These are phyloP conservation scores for Ophion obscuratus DNA, from an alignment of 2,888 invertebrate species.

Conservation along the genomic window DNA sequence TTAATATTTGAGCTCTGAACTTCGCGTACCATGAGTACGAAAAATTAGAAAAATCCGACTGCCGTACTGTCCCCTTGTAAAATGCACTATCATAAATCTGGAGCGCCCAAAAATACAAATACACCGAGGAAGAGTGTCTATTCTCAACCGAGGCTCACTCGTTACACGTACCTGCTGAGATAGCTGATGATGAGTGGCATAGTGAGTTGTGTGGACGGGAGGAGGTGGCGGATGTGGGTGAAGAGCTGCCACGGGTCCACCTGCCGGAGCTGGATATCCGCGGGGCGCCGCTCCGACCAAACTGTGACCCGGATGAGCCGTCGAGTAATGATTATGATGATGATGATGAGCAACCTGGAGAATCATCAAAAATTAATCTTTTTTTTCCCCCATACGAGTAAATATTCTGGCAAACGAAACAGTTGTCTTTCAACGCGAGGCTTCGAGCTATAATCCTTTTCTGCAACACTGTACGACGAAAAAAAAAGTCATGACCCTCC, in stretches of 20 bases:
- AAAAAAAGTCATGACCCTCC: too few species aligned
- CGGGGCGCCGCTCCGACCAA: slow-evolving; percentile 79
- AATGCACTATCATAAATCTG: neutral
- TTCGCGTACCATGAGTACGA: too few species aligned
- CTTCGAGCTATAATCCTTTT: too few species aligned
- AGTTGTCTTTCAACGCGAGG: too few species aligned
- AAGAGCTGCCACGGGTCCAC: slow-evolving; percentile 79
- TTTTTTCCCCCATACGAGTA: neutral
- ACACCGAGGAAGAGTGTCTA: too few species aligned
- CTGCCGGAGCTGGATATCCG: slow-evolving; percentile 80
- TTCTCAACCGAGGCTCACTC: neutral
- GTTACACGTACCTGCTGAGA: slow-evolving; percentile 78
- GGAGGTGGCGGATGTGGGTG: slow-evolving; percentile 78
- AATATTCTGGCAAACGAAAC: neutral
- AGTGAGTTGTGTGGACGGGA: slow-evolving; percentile 80
- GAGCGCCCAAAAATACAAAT: too few species aligned
- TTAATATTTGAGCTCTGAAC: too few species aligned
- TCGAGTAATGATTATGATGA: slow-evolving; percentile 76
- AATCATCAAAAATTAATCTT: slow-evolving; percentile 3
- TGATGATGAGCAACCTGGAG: slow-evolving; percentile 78
- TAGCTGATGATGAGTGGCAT: slow-evolving; percentile 80
- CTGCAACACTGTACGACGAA: too few species aligned
- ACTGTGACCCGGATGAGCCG: slow-evolving; percentile 79
- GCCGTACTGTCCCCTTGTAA: too few species aligned
- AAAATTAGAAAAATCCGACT: too few species aligned